Evolutionary conservation across 1,140 invertebrate species (phyloP).

Genomic region (Colletes latitarsis): DNA sequence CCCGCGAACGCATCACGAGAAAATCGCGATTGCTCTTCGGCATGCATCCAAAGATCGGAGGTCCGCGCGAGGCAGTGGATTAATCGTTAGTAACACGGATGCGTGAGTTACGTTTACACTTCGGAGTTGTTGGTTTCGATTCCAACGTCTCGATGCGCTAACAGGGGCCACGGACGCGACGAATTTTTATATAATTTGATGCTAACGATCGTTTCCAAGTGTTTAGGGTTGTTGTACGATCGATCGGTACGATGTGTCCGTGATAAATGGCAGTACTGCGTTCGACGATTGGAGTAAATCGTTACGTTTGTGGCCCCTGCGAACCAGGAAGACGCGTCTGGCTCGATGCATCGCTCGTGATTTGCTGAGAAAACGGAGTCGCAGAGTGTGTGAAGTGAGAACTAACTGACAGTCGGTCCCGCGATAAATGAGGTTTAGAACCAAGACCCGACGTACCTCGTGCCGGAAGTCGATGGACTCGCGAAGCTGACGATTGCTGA

Average conservation of each 20-base stretch:
- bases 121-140: neutral
- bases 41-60: conserved; percentile 61
- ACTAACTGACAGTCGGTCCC: conserved; percentile 20
- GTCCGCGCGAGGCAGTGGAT: neutral
- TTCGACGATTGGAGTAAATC: too few species aligned
- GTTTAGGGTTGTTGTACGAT: too few species aligned
- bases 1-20: conserved; percentile 37
- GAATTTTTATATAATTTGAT: too few species aligned
- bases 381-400: conserved; percentile 11
- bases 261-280: too few species aligned
- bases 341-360: conserved; percentile 13
- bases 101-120: too few species aligned
- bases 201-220: too few species aligned
- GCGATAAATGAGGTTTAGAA: conserved; percentile 70
- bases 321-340: too few species aligned
- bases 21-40: conserved; percentile 50
- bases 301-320: too few species aligned
- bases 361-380: neutral
- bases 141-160: neutral
- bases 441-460: conserved; percentile 58
- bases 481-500: conserved; percentile 73
- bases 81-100: conserved; percentile 5
- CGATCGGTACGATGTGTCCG: too few species aligned
- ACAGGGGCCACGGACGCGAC: neutral
- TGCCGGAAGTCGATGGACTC: conserved; percentile 66